Conservation (phyloP, 2,797 vertebrate genomes). For the Muscicapa comitata region DNA sequence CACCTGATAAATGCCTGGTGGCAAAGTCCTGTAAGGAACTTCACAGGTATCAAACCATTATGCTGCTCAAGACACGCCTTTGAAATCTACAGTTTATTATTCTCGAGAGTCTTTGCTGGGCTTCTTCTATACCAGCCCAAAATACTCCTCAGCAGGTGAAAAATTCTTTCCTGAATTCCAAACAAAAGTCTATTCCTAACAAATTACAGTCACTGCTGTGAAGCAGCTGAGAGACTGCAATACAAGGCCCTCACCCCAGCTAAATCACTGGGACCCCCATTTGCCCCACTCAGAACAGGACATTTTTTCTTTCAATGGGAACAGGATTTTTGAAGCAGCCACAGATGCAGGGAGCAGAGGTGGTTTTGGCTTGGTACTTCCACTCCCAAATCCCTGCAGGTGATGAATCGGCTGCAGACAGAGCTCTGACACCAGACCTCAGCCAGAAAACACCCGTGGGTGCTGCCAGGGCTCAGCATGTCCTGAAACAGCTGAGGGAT, state of each 20-base stretch:
- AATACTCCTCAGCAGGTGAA: neutral
- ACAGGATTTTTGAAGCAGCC: neutral
- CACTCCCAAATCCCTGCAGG: neutral
- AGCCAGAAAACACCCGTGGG: neutral
- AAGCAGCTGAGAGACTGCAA: neutral
- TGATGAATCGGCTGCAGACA: accelerated
- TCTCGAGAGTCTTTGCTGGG: neutral
- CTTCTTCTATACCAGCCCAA: neutral
- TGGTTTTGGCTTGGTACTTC: neutral
- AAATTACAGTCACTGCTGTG: neutral
- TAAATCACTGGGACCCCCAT: neutral
- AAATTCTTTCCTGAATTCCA: neutral
- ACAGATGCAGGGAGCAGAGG: neutral
- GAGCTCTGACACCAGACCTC: neutral
- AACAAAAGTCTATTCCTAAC: neutral
- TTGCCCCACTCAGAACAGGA: neutral
- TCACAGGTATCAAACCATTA: neutral
- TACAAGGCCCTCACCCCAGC: neutral
- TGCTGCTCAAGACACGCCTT: neutral
- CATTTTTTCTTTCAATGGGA: neutral
- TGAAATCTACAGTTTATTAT: neutral
- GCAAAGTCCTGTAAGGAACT: neutral
- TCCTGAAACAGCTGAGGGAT: neutral
- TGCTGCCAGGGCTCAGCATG: neutral
- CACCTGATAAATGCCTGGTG: neutral